Evolutionary conservation across 2,113 vertebrate species (phyloP).

Genomic region (Myanophis thanlyinensis): DNA sequence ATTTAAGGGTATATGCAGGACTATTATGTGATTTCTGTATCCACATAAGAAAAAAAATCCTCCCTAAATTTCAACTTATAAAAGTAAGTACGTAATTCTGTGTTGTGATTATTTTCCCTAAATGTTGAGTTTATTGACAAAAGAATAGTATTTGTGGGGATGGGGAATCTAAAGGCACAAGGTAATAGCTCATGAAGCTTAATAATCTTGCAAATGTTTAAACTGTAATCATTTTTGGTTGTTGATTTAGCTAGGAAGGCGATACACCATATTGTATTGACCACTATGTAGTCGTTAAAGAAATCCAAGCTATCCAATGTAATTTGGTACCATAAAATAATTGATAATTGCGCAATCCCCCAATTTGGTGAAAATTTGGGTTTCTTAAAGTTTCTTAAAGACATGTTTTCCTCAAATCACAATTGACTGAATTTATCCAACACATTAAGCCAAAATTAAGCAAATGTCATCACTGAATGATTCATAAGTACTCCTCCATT

Average conservation of each 20-base stretch:
- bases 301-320: neutral
- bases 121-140: neutral
- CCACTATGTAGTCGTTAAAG: neutral
- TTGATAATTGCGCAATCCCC: neutral
- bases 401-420: neutral
- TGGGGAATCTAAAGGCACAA: neutral
- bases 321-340: neutral
- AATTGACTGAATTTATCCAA: neutral
- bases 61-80: neutral
- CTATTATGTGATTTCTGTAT: neutral
- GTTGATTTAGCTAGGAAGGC: neutral
- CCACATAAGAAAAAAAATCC: neutral
- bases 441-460: neutral
- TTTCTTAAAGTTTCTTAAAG: neutral
- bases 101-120: neutral
- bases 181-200: neutral
- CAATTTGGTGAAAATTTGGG: neutral
- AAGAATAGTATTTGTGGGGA: neutral
- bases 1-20: neutral
- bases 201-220: neutral
- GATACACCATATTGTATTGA: neutral
- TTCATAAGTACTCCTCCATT: neutral
- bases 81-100: neutral
- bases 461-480: neutral
- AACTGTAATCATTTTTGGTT: neutral